These are phyloP conservation scores for Valencia hispanica DNA, from an alignment of 2,797 vertebrate species.

Conservation along the genomic window DNA sequence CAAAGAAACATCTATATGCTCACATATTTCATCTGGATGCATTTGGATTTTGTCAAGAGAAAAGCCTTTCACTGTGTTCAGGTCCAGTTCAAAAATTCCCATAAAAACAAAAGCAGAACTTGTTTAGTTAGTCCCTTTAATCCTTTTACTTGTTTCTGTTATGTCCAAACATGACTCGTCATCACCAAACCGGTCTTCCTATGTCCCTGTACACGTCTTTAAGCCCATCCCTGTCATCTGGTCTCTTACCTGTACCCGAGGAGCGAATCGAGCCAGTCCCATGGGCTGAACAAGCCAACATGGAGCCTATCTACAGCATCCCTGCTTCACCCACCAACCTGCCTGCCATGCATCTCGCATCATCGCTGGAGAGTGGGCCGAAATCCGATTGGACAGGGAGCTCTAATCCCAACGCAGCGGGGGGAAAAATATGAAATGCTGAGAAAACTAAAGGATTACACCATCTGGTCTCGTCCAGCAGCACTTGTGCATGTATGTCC, in stretches of 20 bases:
- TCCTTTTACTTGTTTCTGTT: not conserved
- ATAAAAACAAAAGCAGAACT: not conserved
- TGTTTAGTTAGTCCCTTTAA: not conserved
- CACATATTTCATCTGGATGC: not conserved
- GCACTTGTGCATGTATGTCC: constrained; percentile 29
- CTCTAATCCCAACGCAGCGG: constrained; percentile 69
- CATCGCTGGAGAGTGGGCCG: constrained; percentile 55
- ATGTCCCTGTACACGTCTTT: not conserved
- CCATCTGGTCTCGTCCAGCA: constrained; percentile 69
- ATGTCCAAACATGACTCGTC: not conserved
- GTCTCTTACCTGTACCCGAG: constrained; percentile 55
- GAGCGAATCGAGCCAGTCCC: not conserved
- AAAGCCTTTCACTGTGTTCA: not conserved
- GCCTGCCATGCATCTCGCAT: constrained; percentile 68
- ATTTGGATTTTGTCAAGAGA: not conserved
- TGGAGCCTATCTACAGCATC: constrained; percentile 30
- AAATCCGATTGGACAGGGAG: constrained; percentile 71
- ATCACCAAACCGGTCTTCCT: too few relatives aligned
- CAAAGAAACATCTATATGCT: not conserved
- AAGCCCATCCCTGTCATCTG: not conserved
- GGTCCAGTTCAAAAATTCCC: not conserved
- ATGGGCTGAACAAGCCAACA: constrained; percentile 7
- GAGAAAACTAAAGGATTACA: constrained; percentile 73
- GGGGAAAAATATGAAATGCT: constrained; percentile 63
- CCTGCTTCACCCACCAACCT: constrained; percentile 26